Base-by-base conservation (phyloP, 2,113 vertebrate genomes). In the Campylomormyrus numenius region DNA sequence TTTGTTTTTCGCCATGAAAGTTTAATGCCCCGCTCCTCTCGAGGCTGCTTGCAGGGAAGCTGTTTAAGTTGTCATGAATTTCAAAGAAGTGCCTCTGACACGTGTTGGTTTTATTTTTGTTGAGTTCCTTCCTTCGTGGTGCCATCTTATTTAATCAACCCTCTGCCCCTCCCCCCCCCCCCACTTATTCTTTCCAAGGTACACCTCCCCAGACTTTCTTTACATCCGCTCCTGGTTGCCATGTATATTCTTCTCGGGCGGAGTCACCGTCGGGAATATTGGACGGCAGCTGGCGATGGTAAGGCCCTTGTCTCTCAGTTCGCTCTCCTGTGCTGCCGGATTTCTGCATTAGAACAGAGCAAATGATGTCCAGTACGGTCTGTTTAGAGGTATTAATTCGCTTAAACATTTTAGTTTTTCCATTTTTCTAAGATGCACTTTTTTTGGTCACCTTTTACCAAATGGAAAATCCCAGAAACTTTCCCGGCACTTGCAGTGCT, bases 141-240 rank as follows among this genome's bases (percentile, higher is more conserved):
- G 7, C 48, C 52, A 48, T 90, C 77, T 89, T 74, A 83, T 88
- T 62, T 80, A 77, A 84, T n/a, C 8, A 90, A 21, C 35, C 35
- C 35, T 35, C 35, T 35, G 35, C n/a, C 49, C 48, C 49, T n/a
- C 50, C 2, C 87, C 27, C 48, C 49, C 48, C 50, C 2, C 87
- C 27, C 86, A 0, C 46, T 35, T 56, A 3, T 93, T 62, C 90
- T 0, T 87, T 89, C 58, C 92, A 31, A 99, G 98, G 96, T 99
- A 99, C 90, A 99, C 98, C 0, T 99, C 98, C 89, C 98, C 98
- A 83, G 98, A 99, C 89, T 98, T 99, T 90, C 95, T 99, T 90
- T 99, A 99, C 88, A 98, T 99, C 10, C 98, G 98, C 89, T 99
- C 98, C 66, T 99, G 98, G 98, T 97, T 99, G 74, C 98, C 98